phyloP scores from a whole-genome alignment of 2,888 invertebrate genomes.

The Cryptophagus acutangulus region DNA sequence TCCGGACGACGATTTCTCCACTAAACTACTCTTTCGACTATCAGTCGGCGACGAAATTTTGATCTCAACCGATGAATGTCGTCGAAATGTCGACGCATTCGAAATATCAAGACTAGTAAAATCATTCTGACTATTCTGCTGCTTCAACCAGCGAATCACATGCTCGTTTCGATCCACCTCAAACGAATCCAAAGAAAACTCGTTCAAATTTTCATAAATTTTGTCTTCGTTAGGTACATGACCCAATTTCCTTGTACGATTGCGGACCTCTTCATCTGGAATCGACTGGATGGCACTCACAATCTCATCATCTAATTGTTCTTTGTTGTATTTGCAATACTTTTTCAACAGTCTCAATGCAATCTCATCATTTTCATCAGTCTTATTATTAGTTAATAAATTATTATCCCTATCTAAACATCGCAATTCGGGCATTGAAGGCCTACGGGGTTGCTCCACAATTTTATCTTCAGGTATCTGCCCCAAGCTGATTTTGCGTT shows the following conservation, averaged over 20 bases:
- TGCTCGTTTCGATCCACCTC: constrained; percentile 46
- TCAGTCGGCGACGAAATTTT: constrained; percentile 38
- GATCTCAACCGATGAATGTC: constrained; percentile 34
- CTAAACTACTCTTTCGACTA: constrained; percentile 38
- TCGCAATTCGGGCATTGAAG: constrained; percentile 40
- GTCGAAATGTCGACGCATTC: constrained; percentile 22
- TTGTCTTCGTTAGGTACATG: constrained; percentile 43
- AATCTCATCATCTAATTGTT: constrained; percentile 43
- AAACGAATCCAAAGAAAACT: constrained; percentile 36
- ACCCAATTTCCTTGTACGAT: constrained; percentile 37
- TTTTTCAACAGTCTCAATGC: constrained; percentile 45
- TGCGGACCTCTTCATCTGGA: constrained; percentile 24
- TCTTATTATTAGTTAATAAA: constrained; percentile 47
- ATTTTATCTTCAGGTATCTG: constrained; percentile 40
- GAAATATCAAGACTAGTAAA: constrained; percentile 19
- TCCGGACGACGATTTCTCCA: constrained; percentile 37
- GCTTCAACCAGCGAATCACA: constrained; percentile 45
- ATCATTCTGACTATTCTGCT: constrained; percentile 39
- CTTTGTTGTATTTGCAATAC: constrained; percentile 47
- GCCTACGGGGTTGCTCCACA: constrained; percentile 35
- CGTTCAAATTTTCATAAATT: constrained; percentile 43
- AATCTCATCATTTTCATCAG: constrained; percentile 46
- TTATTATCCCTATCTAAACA: constrained; percentile 32
- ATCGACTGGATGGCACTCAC: constrained; percentile 42
- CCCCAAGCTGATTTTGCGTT: constrained; percentile 36